phyloP scores from a whole-genome alignment of 2,113 vertebrate species.

The Hippoglossus stenolepis region DNA sequence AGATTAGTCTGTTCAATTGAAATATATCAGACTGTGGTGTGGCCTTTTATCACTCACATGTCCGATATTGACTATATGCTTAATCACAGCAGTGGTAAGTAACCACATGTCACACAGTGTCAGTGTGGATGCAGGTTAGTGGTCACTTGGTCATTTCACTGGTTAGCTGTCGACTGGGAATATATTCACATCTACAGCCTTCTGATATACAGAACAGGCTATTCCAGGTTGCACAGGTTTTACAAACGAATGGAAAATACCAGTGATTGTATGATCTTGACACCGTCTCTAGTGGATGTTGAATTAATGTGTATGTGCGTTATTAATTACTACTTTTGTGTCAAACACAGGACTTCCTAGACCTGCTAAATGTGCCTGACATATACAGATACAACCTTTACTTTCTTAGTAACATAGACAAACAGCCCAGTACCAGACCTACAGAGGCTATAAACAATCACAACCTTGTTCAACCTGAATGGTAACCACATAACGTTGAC shows the following conservation, averaged over 20 bases:
- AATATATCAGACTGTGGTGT: conserved; percentile 56
- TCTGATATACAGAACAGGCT: neutral
- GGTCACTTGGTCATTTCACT: neutral
- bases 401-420: too few relatives aligned
- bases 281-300: neutral
- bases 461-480: neutral
- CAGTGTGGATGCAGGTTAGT: neutral
- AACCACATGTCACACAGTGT: neutral
- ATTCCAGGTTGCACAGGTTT: neutral
- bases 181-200: neutral
- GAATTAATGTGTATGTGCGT: too few relatives aligned
- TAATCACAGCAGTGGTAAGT: conserved; percentile 22
- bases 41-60: conserved; percentile 50
- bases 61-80: conserved; percentile 22
- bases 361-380: neutral
- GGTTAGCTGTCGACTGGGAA: neutral
- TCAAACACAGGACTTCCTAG: neutral
- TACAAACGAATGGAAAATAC: neutral
- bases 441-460: neutral
- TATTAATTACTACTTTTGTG: too few relatives aligned
- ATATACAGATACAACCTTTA: too few relatives aligned
- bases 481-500: neutral
- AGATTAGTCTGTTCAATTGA: conserved; percentile 68
- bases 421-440: neutral
- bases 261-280: neutral